Evolutionary conservation across 2,797 vertebrate species (phyloP).

Genomic region (Coregonus suidteri): DNA sequence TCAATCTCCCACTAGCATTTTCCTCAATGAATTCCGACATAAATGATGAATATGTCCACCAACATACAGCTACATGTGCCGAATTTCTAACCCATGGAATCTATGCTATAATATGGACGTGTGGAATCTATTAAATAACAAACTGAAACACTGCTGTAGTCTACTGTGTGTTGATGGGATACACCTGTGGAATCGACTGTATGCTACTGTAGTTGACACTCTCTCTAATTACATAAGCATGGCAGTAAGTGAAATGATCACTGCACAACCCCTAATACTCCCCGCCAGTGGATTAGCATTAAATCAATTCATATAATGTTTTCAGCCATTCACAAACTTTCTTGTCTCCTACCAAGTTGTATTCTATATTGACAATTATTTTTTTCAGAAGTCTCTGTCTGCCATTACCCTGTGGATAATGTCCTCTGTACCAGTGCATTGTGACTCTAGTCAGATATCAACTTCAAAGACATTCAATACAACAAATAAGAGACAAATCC

Average conservation of each 20-base stretch:
- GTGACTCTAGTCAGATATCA: conserved; percentile 2
- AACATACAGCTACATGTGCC: too few species aligned
- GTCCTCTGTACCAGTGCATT: not conserved
- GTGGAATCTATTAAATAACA: too few species aligned
- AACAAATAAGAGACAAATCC: conserved; percentile 3
- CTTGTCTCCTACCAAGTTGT: not conserved
- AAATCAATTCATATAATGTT: not conserved
- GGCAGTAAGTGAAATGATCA: not conserved
- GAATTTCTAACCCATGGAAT: too few species aligned
- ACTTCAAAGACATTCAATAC: conserved; percentile 8
- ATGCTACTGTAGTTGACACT: too few species aligned
- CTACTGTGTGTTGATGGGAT: too few species aligned
- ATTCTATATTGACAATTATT: not conserved
- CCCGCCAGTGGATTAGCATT: not conserved
- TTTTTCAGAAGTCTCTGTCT: not conserved
- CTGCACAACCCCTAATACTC: not conserved
- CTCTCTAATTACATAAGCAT: too few species aligned
- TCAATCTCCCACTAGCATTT: not conserved
- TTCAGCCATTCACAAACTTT: not conserved
- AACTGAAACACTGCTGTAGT: too few species aligned
- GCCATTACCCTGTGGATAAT: not conserved
- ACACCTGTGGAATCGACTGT: too few species aligned
- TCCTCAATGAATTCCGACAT: too few species aligned
- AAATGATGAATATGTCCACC: too few species aligned
- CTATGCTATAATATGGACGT: too few species aligned